phyloP scores from a whole-genome alignment of 37 sponge, comb jelly and placozoan genomes.

The Ianthella basta region DNA sequence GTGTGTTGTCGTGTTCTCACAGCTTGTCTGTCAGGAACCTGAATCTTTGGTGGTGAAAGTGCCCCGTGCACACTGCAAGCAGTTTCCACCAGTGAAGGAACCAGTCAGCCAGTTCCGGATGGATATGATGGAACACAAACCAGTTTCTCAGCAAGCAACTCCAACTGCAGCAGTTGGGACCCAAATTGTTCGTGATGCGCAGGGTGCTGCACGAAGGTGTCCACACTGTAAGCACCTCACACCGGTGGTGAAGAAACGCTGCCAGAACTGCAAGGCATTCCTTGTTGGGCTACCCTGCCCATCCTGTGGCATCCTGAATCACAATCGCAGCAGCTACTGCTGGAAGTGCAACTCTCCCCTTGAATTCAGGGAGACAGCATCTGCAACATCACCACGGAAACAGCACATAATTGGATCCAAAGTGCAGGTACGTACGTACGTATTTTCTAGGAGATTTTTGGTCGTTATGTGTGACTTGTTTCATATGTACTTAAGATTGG shows the following conservation, averaged over 20 bases:
- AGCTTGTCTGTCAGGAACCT: slow-evolving; percentile 19
- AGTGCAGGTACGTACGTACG: slow-evolving; percentile 10
- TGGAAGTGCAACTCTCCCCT: slow-evolving; percentile 34
- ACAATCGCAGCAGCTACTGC: slow-evolving; percentile 54
- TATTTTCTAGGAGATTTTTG: too few relatives aligned
- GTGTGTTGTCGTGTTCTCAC: not conserved
- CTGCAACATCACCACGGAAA: slow-evolving; percentile 24
- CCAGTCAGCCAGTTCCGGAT: slow-evolving; percentile 24
- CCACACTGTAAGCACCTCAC: slow-evolving; percentile 47
- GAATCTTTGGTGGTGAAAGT: slow-evolving; percentile 18
- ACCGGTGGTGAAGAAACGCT: slow-evolving; percentile 62
- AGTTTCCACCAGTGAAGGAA: slow-evolving; percentile 24
- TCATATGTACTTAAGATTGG: not conserved
- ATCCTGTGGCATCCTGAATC: slow-evolving; percentile 55
- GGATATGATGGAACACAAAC: slow-evolving; percentile 3
- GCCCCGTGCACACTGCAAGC: not conserved
- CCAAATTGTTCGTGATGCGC: not conserved
- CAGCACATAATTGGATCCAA: slow-evolving; percentile 24
- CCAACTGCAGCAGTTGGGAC: not conserved
- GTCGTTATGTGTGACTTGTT: too few relatives aligned
- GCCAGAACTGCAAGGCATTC: slow-evolving; percentile 50
- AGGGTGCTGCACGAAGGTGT: slow-evolving; percentile 36
- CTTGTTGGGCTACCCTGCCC: slow-evolving; percentile 64
- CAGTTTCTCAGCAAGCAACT: not conserved
- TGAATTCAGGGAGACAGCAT: slow-evolving; percentile 31